Base-by-base conservation (phyloP, 1,140 invertebrate species). In the Drosophila pseudoobscura region DNA sequence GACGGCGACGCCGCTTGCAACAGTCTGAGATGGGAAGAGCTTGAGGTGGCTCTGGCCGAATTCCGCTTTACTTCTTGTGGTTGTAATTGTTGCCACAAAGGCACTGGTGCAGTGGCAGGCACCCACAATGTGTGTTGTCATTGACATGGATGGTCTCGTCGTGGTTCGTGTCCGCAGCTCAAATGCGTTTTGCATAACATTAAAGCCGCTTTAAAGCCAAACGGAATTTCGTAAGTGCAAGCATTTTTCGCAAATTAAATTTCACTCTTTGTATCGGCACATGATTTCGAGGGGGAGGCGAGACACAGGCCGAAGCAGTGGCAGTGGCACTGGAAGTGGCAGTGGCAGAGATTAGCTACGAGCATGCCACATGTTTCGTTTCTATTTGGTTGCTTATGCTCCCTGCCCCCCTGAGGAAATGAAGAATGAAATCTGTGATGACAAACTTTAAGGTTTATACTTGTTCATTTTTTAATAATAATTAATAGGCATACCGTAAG, bases 151-250 rank as follows among this genome's bases (percentile, higher is more conserved):
- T 83, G 55, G 72, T 53, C 35, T 39, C 41, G 72, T 75, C 72
- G 72, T 65, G 47, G 61, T 66, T 57, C 71, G 61, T 60, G 73
- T 45, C 72, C 78, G 74, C 78, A 87, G 72, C 78, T 71, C 66
- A 68, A 82, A 87, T 88, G 82, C 74, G 74, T 68, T 88, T 85
- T 77, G 83, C 83, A 78, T 70, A 85, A 61, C 65, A 82, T 83
- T 64, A 58, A 78, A 77, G 78, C 61, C 72, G 29, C 54, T 44
- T 45, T 63, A 87, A 80, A 75, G 52, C 65, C 82, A 85, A 78
- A 80, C 80, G 78, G 64, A 45, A 39, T 64, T 52, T 44, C 43
- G 59, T 41, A 15, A 59, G 63, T 78, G 70, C 43, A 57, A 61
- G 77, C 68, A 61, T 76, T 82, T 78, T 82, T 54, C 52, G 52